Evolutionary conservation across 2,888 invertebrate species (phyloP), one percentile per base, ranked within the genome.

Genomic region (Glaucopsyche alexis): DNA sequence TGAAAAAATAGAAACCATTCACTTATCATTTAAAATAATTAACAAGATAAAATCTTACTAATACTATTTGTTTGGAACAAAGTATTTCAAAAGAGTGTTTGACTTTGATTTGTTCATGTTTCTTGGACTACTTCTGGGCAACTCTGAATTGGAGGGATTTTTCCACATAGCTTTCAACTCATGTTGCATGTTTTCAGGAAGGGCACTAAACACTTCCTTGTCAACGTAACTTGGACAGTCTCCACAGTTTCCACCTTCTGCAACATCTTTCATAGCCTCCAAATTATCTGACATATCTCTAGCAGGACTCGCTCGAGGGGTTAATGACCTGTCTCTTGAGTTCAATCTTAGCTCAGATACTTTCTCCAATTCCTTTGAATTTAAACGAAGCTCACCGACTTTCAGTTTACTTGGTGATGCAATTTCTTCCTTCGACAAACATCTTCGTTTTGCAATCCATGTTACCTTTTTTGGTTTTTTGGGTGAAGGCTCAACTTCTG

Each of bases 401-500:
- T 94, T 94, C 78, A 95, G 84, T 81, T 96, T 96, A 81, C 95
- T 95, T 1, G 96, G 96, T 14, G 95, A 95, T 64, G 95, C 94
- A 75, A 94, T 94, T 79, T 91, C 93, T 76, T 89, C 90, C 80
- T 91, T 91, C 6, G 91, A 85, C 67, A 93, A 83, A 83, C 93
- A 93, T 79, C 93, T 81, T 79, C 88, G 85, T 81, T 93, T 93
- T 71, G 93, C 93, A 81, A 93, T 92, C 92, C 91, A 91, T 76
- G 85, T 90, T 8, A 90, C 92, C 81, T 92, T 93, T 80, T 93
- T 93, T 67, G 94, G 94, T 84, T 96, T 96, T 85, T 96, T 96
- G n/a, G 96, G 95, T 6, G 95, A 95, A 0, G 96, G 96, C 82
- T 96, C 96, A 4, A 95, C 91, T 86, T 96, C 96, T 14, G 91